phyloP scores from a whole-genome alignment of 2,888 invertebrate genomes.

The Physocephala rufipes region DNA sequence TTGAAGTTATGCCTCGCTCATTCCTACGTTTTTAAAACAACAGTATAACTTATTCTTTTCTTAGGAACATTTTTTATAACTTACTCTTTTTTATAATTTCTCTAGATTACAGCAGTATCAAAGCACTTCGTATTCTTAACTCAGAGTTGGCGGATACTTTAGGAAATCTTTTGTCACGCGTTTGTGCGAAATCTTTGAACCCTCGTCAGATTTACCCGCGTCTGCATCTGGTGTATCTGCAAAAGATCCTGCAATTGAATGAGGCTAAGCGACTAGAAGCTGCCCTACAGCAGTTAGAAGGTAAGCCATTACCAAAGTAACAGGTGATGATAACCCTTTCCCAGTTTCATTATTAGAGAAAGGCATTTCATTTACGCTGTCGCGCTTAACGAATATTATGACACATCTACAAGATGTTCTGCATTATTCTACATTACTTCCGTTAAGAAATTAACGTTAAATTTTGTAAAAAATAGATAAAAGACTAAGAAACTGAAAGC shows the following conservation, averaged over 20 bases:
- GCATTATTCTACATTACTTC: too few species aligned
- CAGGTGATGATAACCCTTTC: not conserved
- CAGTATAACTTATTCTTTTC: not conserved
- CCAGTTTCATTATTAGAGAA: too few species aligned
- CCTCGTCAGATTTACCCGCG: constrained; percentile 78
- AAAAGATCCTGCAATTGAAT: constrained; percentile 64
- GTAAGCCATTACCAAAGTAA: constrained; percentile 63
- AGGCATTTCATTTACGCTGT: too few species aligned
- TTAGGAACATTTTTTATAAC: not conserved
- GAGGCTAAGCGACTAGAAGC: constrained; percentile 69
- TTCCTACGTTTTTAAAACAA: not conserved
- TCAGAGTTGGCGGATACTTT: constrained; percentile 90
- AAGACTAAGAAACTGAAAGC: too few species aligned
- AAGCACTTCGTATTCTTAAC: constrained; percentile 81
- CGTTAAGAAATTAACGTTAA: too few species aligned
- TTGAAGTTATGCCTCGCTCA: too few species aligned
- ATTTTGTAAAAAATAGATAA: too few species aligned
- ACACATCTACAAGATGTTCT: too few species aligned
- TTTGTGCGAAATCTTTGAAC: constrained; percentile 81
- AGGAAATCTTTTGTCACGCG: constrained; percentile 88
- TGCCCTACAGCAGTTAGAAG: constrained; percentile 69
- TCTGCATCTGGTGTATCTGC: constrained; percentile 67
- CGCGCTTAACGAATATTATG: too few species aligned
- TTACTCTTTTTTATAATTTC: constrained; percentile 63
- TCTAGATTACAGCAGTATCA: constrained; percentile 80